A percentile compares a stretch with the other conserved stretches of the same genome.
Evolutionary conservation across 1,140 invertebrate genomes (phyloP).

Genomic region (Solenopsis fugax): DNA sequence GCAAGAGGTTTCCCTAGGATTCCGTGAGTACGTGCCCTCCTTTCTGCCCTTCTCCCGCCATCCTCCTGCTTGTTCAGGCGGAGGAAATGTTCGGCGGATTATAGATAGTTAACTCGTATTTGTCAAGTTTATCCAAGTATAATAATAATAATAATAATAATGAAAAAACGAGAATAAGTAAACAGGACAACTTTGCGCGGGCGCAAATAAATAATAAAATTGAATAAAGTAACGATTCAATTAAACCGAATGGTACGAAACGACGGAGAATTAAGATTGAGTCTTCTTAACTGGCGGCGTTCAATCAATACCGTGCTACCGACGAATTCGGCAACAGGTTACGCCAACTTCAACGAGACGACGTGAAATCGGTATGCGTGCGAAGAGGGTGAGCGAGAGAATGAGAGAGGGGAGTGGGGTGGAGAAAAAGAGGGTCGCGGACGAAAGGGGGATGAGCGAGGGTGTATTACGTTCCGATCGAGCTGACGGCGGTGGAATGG

Average conservation of each 20-base stretch:
- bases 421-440: not conserved
- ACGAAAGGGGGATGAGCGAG: constrained; percentile 16
- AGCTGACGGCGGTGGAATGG: constrained; percentile 43
- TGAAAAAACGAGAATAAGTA: not conserved
- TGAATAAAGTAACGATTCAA: not conserved
- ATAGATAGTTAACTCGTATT: constrained; percentile 33
- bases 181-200: not conserved
- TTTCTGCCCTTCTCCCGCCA: not conserved
- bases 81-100: constrained; percentile 19
- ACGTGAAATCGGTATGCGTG: constrained; percentile 54
- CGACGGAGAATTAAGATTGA: not conserved
- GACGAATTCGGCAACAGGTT: constrained; percentile 66
- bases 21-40: constrained; percentile 16
- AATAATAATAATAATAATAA: constrained; percentile 2
- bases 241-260: not conserved
- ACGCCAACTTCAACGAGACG: constrained; percentile 38
- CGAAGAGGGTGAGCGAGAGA: not conserved
- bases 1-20: constrained; percentile 53
- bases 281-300: not conserved
- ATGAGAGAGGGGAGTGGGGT: not conserved
- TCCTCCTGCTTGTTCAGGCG: not conserved
- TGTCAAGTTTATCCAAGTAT: constrained; percentile 4
- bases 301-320: not conserved
- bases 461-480: constrained; percentile 64
- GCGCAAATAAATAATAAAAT: not conserved